Conservation (phyloP, 92 coral and sea anemone genomes). For the Paragorgia papillata region DNA sequence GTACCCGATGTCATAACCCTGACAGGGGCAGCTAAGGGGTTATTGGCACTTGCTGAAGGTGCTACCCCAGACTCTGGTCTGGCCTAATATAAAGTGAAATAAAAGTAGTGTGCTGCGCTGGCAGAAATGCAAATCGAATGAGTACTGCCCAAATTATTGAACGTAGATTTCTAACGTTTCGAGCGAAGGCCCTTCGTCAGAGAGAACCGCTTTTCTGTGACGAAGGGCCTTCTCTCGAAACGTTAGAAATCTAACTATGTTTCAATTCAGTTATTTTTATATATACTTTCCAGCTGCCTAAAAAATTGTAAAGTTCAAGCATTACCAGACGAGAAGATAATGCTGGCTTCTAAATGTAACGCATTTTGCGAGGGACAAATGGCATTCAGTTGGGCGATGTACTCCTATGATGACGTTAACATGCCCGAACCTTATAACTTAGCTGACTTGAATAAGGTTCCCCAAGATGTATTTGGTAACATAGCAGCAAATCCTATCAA, state of each 20-base stretch:
- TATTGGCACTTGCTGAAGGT: no score
- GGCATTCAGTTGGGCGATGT: constrained; percentile 61
- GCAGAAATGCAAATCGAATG: no score
- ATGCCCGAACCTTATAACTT: constrained; percentile 45
- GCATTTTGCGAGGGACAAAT: constrained; percentile 60
- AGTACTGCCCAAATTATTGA: no score
- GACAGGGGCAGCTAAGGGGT: no score
- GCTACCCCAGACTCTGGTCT: no score
- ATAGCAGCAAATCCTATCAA: constrained; percentile 49
- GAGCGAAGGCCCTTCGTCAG: no score
- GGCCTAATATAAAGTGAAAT: no score
- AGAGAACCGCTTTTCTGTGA: no score
- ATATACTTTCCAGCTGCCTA: constrained; percentile 55
- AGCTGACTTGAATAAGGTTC: constrained; percentile 20
- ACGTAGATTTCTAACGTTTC: no score
- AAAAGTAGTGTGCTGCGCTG: no score
- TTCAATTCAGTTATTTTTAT: constrained; percentile 3
- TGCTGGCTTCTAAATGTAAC: constrained; percentile 60
- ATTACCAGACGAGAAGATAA: constrained; percentile 62
- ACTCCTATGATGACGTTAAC: constrained; percentile 27
- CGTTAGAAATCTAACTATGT: not conserved
- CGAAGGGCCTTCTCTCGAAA: no score
- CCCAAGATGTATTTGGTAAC: constrained; percentile 9
- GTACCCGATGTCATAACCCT: no score
- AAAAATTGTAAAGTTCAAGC: constrained; percentile 63